phyloP scores from a whole-genome alignment of 2,888 invertebrate species.

The Campopleginae sp. region DNA sequence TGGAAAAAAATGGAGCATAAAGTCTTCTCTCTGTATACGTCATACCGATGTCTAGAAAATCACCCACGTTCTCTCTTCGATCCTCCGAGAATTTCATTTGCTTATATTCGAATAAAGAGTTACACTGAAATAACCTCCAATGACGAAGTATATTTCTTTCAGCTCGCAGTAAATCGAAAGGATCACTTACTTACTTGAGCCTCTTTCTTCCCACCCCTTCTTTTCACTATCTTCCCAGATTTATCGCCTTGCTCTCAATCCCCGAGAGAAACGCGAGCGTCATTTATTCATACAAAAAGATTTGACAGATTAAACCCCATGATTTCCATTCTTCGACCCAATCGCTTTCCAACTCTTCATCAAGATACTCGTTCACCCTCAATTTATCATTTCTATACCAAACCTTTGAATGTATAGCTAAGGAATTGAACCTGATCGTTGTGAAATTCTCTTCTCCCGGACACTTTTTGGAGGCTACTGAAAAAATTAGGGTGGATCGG shows the following conservation, averaged over 20 bases:
- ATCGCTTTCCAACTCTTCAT: slow-evolving; percentile 22
- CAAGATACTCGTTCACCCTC: slow-evolving; percentile 18
- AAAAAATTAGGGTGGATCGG: not conserved
- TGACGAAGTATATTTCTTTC: slow-evolving; percentile 63
- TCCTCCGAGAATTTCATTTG: slow-evolving; percentile 47
- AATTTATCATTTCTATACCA: not conserved
- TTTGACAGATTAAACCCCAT: slow-evolving; percentile 33
- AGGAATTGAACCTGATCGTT: not conserved
- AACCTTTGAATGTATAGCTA: not conserved
- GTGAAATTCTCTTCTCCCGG: not conserved
- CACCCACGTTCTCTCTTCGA: slow-evolving; percentile 26
- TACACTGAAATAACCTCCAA: slow-evolving; percentile 61
- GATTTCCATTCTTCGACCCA: slow-evolving; percentile 14
- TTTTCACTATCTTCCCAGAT: slow-evolving; percentile 27
- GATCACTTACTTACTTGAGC: slow-evolving; percentile 42
- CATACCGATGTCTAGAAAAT: slow-evolving; percentile 34
- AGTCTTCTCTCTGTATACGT: slow-evolving; percentile 46
- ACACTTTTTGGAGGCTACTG: not conserved
- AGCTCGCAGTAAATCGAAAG: slow-evolving; percentile 36
- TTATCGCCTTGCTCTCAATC: slow-evolving; percentile 18
- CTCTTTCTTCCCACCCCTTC: not conserved
- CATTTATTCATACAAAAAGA: slow-evolving; percentile 54
- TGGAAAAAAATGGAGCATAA: slow-evolving; percentile 24
- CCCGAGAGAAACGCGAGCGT: slow-evolving; percentile 13
- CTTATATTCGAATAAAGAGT: slow-evolving; percentile 58